A percentile compares a stretch with the other conserved stretches of the same genome.
These are phyloP conservation scores for Atta cephalotes DNA, from an alignment of 1,140 invertebrate species.

Conservation along the genomic window DNA sequence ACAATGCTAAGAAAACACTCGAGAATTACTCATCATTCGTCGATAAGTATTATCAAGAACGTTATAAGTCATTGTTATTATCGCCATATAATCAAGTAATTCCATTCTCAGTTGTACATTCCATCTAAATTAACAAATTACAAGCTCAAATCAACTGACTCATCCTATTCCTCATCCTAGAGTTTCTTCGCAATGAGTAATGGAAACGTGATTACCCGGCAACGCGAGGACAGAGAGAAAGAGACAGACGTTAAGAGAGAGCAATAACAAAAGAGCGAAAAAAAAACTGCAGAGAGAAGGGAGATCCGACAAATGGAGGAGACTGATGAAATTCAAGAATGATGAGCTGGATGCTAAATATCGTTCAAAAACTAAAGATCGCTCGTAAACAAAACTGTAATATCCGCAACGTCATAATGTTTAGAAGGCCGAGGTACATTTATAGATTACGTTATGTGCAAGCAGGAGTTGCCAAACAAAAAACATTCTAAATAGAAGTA, in stretches of 20 bases:
- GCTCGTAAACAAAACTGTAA: neutral
- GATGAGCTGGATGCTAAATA: neutral
- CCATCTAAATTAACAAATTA: slow-evolving; percentile 15
- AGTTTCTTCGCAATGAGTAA: slow-evolving; percentile 58
- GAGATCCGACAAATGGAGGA: neutral
- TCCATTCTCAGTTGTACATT: neutral
- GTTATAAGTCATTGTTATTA: neutral
- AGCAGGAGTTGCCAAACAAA: neutral
- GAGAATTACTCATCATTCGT: neutral
- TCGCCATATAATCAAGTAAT: neutral
- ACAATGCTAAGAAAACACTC: neutral
- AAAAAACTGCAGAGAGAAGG: neutral
- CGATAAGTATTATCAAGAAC: neutral
- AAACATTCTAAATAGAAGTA: slow-evolving; percentile 14
- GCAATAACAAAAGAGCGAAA: slow-evolving; percentile 21
- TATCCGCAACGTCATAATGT: neutral
- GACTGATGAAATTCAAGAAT: no score
- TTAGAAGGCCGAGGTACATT: slow-evolving; percentile 8
- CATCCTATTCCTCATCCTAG: slow-evolving; percentile 56
- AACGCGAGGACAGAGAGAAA: neutral
- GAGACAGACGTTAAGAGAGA: neutral
- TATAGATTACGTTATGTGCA: neutral
- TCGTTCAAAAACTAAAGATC: neutral
- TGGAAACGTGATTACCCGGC: slow-evolving; percentile 6
- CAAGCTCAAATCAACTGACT: slow-evolving; percentile 56